Base-by-base conservation (phyloP, 2,888 invertebrate genomes). In the Ichneumoninae sp. region DNA sequence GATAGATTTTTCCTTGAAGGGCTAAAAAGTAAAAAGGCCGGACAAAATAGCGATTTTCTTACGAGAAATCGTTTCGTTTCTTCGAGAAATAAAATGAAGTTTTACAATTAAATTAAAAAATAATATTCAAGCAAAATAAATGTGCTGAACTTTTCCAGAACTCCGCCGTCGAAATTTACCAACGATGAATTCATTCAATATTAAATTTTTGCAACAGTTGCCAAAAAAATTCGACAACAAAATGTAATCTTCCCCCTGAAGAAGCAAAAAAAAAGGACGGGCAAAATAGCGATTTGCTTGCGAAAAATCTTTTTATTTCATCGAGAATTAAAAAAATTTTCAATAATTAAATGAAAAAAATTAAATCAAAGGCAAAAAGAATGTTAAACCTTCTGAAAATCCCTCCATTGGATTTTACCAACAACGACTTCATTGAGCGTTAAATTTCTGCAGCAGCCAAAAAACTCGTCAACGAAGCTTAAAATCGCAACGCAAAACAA, bases 1-100 rank as follows among this genome's bases (percentile, higher is more conserved):
- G 70, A 74, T 70, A 62, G 68, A 65, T 74, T 84, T 69, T 80
- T 80, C n/a, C 3, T 60, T 52, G 50, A 72, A 57, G 33, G 36
- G n/a, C 2, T 10, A 8, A 52, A 72, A 10, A 44, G 26, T 22
- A 44, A 40, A 54, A 54, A 1, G 19, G 1, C 19, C n/a, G 2
- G 8, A 54, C 13, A 33, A 57, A 62, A 62, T 62, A 33, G 33
- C 62, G 30, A 26, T 5, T 10, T 62, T 62, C 19, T 54, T 8
- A 1, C 52, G 52, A 3, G 30, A 62, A 62, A 16, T 30, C 6
- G 5, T n/a, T 62, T 30, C 16, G n/a, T 62, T 33, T 33, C 3
- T 60, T 60, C 13, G 16, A 7, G 8, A 3, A 30, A 60, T 62
- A 2, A 62, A 16, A 33, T 16, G 3, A 13, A 16, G 4, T 33